Conservation (phyloP, 2,888 invertebrate genomes). For the Acleris emargana region DNA sequence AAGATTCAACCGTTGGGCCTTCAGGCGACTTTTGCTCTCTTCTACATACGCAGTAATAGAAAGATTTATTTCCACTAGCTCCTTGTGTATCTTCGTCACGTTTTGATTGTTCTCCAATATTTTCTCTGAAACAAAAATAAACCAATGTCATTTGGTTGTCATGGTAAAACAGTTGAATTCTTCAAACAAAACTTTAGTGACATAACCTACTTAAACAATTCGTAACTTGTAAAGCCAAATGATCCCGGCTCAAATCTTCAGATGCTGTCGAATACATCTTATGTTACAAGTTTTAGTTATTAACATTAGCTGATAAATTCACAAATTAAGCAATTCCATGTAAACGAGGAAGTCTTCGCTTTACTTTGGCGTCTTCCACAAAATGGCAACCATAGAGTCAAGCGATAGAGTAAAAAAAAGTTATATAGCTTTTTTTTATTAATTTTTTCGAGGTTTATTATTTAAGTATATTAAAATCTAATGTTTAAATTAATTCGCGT, state of each 20-base stretch:
- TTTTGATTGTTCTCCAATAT: conserved; percentile 65
- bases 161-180: conserved; percentile 60
- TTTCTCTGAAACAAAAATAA: conserved; percentile 66
- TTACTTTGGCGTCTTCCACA: conserved; percentile 37
- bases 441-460: too few relatives aligned
- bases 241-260: conserved; percentile 69
- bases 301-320: conserved; percentile 51
- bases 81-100: conserved; percentile 64
- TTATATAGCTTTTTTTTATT: background rate
- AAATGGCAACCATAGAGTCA: conserved; percentile 51
- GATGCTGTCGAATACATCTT: conserved; percentile 78
- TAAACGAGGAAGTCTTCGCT: conserved; percentile 38
- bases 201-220: conserved; percentile 77
- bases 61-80: conserved; percentile 76
- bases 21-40: conserved; percentile 67
- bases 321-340: conserved; percentile 36
- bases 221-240: conserved; percentile 66
- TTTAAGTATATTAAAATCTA: too few relatives aligned
- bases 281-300: conserved; percentile 49
- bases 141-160: conserved; percentile 36
- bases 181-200: conserved; percentile 65
- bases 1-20: conserved; percentile 58
- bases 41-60: conserved; percentile 72
- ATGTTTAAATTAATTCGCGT: too few relatives aligned
- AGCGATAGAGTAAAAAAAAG: conserved; percentile 4